These are phyloP conservation scores for Crioceris asparagi DNA, from an alignment of 2,888 invertebrate species.

Conservation along the genomic window DNA sequence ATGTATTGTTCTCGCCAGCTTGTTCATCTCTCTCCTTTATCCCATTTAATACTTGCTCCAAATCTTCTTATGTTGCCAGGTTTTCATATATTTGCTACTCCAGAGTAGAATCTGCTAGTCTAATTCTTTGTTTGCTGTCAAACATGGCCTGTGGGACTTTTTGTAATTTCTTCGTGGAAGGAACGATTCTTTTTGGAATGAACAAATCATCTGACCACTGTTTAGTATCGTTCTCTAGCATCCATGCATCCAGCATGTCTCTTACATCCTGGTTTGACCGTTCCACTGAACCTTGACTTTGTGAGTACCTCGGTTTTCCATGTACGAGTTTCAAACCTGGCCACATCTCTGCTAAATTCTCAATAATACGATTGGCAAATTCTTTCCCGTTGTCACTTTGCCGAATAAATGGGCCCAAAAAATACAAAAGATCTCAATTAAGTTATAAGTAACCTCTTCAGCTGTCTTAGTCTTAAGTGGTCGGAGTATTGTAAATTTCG, in stretches of 20 bases:
- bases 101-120: too few species aligned
- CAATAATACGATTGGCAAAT: conserved; percentile 23
- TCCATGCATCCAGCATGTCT: conserved; percentile 8
- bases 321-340: conserved; percentile 21
- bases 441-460: too few species aligned
- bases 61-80: too few species aligned
- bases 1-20: too few species aligned
- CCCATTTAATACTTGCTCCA: too few species aligned
- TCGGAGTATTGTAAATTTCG: too few species aligned
- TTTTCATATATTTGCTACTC: too few species aligned
- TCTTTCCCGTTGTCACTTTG: conserved; percentile 29
- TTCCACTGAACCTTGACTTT: too few species aligned
- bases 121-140: too few species aligned
- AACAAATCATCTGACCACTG: conserved; percentile 7
- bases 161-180: conserved; percentile 2
- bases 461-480: too few species aligned
- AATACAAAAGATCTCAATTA: conserved; percentile 30
- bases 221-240: conserved; percentile 4
- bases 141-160: conserved; percentile 4
- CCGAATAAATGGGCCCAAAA: conserved; percentile 28
- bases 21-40: too few species aligned
- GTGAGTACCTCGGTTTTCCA: conserved; percentile 18
- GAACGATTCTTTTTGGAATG: conserved; percentile 5
- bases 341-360: conserved; percentile 20
- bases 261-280: conserved; percentile 16